Evolutionary conservation across 2,113 vertebrate species (phyloP).

Genomic region (Chaenocephalus aceratus): DNA sequence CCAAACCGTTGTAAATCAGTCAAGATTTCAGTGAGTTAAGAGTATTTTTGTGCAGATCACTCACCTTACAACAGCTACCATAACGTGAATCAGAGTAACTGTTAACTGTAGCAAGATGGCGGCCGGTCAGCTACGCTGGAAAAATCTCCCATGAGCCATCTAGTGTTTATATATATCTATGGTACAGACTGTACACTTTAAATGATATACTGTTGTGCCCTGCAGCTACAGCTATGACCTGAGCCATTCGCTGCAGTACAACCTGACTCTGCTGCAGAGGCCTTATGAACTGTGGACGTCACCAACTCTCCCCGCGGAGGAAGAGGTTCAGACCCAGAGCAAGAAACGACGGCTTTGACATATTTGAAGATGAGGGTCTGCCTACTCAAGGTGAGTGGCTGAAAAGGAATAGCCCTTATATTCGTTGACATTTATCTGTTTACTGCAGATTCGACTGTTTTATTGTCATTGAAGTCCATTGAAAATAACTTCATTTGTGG

Average conservation of each 20-base stretch:
- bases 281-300: conserved; percentile 85
- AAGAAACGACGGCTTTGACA: conserved; percentile 96
- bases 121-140: too few species aligned
- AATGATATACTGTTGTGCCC: conserved; percentile 15
- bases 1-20: too few species aligned
- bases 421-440: neutral
- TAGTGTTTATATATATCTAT: too few species aligned
- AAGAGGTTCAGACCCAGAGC: conserved; percentile 84
- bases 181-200: neutral
- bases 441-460: neutral
- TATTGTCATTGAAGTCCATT: neutral
- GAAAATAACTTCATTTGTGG: neutral
- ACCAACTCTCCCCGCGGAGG: conserved; percentile 27
- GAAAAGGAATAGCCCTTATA: neutral
- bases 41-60: too few species aligned
- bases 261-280: conserved; percentile 91
- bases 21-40: too few species aligned
- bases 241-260: conserved; percentile 97
- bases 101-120: too few species aligned
- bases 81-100: too few species aligned
- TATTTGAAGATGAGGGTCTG: conserved; percentile 97
- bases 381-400: conserved; percentile 85
- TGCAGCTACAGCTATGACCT: conserved; percentile 97
- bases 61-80: too few species aligned
- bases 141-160: too few species aligned